Base-by-base conservation (phyloP, 2,797 vertebrate species). In the Rhynchotus rufescens region DNA sequence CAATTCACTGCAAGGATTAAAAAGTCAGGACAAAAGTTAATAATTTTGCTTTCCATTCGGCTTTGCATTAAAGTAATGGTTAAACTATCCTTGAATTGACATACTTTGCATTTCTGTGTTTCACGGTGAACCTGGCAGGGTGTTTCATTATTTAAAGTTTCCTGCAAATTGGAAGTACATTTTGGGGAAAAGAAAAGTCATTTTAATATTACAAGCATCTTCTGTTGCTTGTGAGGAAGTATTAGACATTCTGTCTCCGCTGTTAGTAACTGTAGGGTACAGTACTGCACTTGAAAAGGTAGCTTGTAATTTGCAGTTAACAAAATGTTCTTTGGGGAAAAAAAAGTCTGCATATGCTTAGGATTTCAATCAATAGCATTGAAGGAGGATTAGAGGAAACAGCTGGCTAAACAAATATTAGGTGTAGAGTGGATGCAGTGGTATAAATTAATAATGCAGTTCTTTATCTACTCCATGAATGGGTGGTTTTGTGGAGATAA, bases 331-430 rank as follows among this genome's bases (percentile, higher is more conserved):
- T 97, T 97, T 95, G 86, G 93, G 80, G 67, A 38, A 72, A 86
- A 80, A 72, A 91, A 88, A 49, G 79, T 34, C 92, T 95, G 95
- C 95, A 96, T 94, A 94, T 96, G 86, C 89, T 96, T 89, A 88
- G 93, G 91, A 96, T 97, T 97, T 97, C 97, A 97, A 98, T 98
- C 97, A 97, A 92, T 96, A 94, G 84, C 95, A 92, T 97, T 97
- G 97, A 97, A 97, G 94, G 90, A 97, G 95, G 94, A 97, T 97
- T 97, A 97, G 95, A 97, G 97, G 97, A 98, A 98, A 98, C 98
- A 98, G 97, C 98, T 98, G 98, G 97, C 97, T 98, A 98, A 98
- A 98, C 97, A 98, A 98, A 98, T 98, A 98, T 97, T 98, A 97
- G 95, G 92, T 90, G 91, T 84, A 72, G 96, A 97, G 96, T 95